phyloP scores from a whole-genome alignment of 2,888 invertebrate genomes.

The Apomyelois bistriatella region DNA sequence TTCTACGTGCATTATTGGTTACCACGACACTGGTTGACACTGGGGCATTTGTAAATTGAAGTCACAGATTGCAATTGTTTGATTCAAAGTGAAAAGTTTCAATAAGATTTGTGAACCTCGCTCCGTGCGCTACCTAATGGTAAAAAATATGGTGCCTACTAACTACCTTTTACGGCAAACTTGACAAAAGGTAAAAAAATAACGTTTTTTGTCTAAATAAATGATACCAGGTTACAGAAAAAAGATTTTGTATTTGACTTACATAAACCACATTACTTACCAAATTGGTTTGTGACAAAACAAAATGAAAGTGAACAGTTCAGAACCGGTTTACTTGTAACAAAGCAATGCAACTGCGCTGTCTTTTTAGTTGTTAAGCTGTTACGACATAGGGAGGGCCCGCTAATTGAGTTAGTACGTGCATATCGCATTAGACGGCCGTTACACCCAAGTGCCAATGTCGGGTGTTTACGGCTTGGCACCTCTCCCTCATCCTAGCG shows the following conservation, averaged over 20 bases:
- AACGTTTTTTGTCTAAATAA: neutral
- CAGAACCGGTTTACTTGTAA: neutral
- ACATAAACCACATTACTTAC: neutral
- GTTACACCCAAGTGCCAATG: constrained; percentile 1
- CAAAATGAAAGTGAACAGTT: constrained; percentile 2
- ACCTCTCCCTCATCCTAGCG: neutral
- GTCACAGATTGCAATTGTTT: too few relatives aligned
- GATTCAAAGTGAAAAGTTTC: too few relatives aligned
- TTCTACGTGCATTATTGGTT: too few relatives aligned
- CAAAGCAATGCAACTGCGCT: constrained; percentile 3
- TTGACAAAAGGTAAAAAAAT: too few relatives aligned
- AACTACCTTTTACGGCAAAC: too few relatives aligned
- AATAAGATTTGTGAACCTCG: too few relatives aligned
- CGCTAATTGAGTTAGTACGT: constrained; percentile 8
- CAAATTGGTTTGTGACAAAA: too few relatives aligned
- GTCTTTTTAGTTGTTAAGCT: neutral
- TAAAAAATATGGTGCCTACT: too few relatives aligned
- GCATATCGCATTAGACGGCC: constrained; percentile 4
- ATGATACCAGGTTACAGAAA: neutral
- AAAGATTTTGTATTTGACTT: neutral
- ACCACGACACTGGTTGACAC: too few relatives aligned
- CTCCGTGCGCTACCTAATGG: too few relatives aligned
- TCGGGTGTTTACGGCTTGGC: neutral
- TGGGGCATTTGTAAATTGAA: too few relatives aligned
- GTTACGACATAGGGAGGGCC: constrained; percentile 1